Conservation (phyloP, 2,888 invertebrate species). For the Pyrgus malvae region DNA sequence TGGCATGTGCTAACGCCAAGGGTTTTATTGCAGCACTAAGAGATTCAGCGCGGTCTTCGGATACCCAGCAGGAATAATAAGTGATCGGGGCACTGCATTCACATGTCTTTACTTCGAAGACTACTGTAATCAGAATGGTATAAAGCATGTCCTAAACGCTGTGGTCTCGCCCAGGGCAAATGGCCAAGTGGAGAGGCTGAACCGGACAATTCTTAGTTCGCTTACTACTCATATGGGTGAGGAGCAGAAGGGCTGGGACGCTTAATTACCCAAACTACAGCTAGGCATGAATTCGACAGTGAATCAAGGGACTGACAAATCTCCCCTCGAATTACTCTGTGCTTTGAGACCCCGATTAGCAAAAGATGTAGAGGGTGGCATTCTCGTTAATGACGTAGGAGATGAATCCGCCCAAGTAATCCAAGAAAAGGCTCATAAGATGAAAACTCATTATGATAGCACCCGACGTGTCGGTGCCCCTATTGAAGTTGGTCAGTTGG, state of each 20-base stretch:
- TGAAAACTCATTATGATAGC: not conserved
- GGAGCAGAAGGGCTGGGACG: constrained; percentile 28
- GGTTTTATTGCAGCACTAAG: not conserved
- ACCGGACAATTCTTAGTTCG: constrained; percentile 24
- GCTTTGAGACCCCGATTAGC: not conserved
- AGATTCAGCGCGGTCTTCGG: constrained; percentile 19
- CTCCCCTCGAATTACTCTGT: constrained; percentile 27
- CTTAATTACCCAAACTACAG: constrained; percentile 22
- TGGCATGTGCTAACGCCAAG: constrained; percentile 17
- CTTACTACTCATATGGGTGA: constrained; percentile 26
- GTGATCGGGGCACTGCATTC: constrained; percentile 24
- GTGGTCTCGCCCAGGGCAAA: constrained; percentile 19
- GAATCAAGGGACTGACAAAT: constrained; percentile 25
- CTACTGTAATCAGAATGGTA: not conserved
- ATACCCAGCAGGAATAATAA: constrained; percentile 14
- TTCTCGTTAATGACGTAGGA: no score
- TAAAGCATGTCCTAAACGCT: not conserved
- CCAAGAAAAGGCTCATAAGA: not conserved
- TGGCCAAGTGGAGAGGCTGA: constrained; percentile 27
- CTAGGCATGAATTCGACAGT: constrained; percentile 25
- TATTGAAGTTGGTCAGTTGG: constrained; percentile 11
- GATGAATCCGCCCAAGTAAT: not conserved
- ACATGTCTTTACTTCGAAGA: no score
- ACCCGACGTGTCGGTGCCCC: not conserved
- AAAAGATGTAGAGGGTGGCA: no score